These are phyloP conservation scores for Platyrinchus mystaceus DNA, from an alignment of 2,797 vertebrate species.

Conservation along the genomic window DNA sequence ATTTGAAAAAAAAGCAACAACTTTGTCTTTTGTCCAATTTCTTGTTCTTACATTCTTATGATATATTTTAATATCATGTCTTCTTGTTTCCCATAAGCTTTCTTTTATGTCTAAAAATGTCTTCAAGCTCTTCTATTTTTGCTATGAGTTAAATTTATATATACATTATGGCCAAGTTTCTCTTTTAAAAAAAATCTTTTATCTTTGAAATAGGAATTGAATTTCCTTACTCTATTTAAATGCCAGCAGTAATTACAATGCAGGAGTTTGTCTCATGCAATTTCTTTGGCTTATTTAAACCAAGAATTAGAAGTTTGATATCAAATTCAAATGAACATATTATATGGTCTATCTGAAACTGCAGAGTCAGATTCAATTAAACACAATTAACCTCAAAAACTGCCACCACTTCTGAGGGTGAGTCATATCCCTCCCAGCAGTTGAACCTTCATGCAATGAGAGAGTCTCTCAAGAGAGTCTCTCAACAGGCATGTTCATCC, in stretches of 20 bases:
- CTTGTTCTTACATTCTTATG: background rate
- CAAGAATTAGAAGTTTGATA: background rate
- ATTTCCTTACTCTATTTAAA: constrained; percentile 11
- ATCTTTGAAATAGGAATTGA: background rate
- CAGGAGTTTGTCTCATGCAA: background rate
- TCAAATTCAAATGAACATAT: background rate
- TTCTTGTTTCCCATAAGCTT: constrained; percentile 2
- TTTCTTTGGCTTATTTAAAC: background rate
- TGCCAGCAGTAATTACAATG: background rate
- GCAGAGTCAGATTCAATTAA: constrained; percentile 28
- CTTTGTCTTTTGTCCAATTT: background rate
- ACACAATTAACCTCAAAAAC: constrained; percentile 19
- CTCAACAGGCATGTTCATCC: background rate
- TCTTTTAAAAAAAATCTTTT: background rate
- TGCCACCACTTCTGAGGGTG: background rate
- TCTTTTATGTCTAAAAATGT: background rate
- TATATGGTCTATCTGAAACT: constrained; percentile 26
- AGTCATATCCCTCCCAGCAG: background rate
- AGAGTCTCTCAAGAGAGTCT: background rate
- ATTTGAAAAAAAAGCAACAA: background rate
- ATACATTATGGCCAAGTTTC: background rate
- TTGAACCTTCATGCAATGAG: background rate
- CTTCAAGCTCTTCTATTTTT: background rate
- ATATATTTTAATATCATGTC: background rate
- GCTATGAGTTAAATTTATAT: background rate